Base-by-base conservation (phyloP, 2,797 vertebrate genomes). In the Gephyroberyx darwinii region DNA sequence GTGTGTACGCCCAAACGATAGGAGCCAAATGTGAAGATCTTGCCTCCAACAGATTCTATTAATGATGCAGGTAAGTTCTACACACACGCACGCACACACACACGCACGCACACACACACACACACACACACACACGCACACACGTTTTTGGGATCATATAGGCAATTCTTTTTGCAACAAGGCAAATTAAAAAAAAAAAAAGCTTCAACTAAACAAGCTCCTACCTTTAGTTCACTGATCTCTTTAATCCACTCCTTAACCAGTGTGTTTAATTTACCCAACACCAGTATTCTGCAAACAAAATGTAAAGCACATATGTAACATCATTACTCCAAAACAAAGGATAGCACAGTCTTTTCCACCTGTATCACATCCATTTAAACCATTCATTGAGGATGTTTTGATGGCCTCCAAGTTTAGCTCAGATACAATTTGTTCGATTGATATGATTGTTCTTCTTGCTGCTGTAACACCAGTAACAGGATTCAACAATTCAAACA, bases 11-110 rank as follows among this genome's bases (percentile, higher is more conserved):
- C 96, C 91, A 98, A 91, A 88, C 93, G 92, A 78, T 95, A 96
- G 41, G 96, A 97, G 74, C 96, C 96, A 90, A 98, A 97, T 0
- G 95, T 95, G 92, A 97, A 95, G 85, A 97, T 95, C 90, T 96
- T 96, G 63, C 95, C 96, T 80, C 96, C 95, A 71, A 96, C 95
- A 7, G 94, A 95, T 82, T 96, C 95, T 80, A 94, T 94, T 80
- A 96, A 89, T 45, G 92, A 93, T 54, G 94, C 92, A 4, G 96
- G 95, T 86, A 97, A 90, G 87, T 96, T 95, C 96, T 98, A 87
- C 70, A 84, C 55, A 4, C 2, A 35, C 6, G 4, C 12, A 33
- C 16, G 6, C 12, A 51, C 54, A 56, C 52, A 33, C 31, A 33
- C 31, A 33, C 31, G 5, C 31, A 33, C 31, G 5, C 31, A 33